Evolutionary conservation across 2,113 vertebrate genomes (phyloP), one percentile per base, ranked within the genome.

Genomic region (Willisornis vidua): DNA sequence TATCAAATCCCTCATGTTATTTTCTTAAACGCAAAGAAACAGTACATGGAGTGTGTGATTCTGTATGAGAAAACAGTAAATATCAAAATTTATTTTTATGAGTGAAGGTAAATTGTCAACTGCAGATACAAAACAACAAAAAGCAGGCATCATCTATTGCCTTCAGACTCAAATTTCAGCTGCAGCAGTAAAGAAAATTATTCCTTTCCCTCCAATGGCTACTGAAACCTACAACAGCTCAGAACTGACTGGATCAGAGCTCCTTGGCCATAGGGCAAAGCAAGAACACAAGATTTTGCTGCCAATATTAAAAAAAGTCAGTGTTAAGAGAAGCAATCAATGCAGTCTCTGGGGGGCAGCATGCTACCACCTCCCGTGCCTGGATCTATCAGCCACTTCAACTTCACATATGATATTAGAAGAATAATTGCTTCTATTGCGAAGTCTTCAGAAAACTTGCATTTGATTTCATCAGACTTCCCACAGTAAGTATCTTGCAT

Each of bases 311-410:
- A 35, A 63, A 63, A 12, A 52, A 29, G 23, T 10, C 15, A 19
- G 7, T 12, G 49, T 37, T 68, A 28, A 39, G 51, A 79, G 87
- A 57, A 92, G 85, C 62, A 87, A 89, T 62, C 72, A 73, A 15
- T 46, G 71, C 46, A 49, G 87, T 94, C 95, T 96, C 86, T 90
- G 92, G 94, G 46, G 94, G 96, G 96, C 94, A 96, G 91, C 78
- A 94, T 57, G 6, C 57, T 16, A 91, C 90, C 96, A 82, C 87
- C 93, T 91, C 93, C 95, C 25, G 48, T 14, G 85, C 48, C 70
- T 68, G 63, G 22, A 62, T 63, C 43, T 25, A 22, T 17, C 54
- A 46, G 25, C 28, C 82, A 3, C 39, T 77, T 51, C 48, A 35
- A 2, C 63, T 58, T 52, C 54, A 5, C 29, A 3, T 29, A 59